A percentile compares a stretch with the other conserved stretches of the same genome.
These are phyloP conservation scores for Dolichallabes microphthalmus DNA, from an alignment of 2,113 vertebrate genomes.

Conservation along the genomic window DNA sequence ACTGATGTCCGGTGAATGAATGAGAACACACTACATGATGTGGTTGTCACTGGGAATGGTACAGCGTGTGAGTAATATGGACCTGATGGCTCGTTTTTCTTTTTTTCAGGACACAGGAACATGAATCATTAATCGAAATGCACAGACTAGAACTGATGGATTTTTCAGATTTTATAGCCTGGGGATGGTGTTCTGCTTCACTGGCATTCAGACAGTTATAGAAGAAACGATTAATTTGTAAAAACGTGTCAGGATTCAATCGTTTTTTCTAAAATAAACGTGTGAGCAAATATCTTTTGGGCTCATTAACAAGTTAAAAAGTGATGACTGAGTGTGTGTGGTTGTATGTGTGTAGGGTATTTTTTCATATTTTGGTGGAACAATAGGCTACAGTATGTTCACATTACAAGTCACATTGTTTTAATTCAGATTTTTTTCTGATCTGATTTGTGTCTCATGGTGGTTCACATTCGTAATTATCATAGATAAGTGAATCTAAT, in stretches of 20 bases:
- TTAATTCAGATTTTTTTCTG: too few relatives aligned
- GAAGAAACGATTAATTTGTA: background rate
- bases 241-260: background rate
- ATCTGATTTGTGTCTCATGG: too few relatives aligned
- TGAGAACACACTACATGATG: slow-evolving; percentile 11
- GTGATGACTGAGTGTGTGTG: background rate
- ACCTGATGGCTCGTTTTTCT: background rate
- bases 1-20: slow-evolving; percentile 14
- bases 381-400: too few relatives aligned
- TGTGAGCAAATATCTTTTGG: background rate
- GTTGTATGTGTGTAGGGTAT: background rate
- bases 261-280: background rate
- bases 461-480: too few relatives aligned
- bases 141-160: background rate
- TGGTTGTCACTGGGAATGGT: slow-evolving; percentile 18
- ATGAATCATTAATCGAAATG: background rate
- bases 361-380: too few relatives aligned
- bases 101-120: background rate
- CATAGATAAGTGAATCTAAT: too few relatives aligned
- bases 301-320: background rate
- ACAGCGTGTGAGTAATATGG: background rate
- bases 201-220: background rate
- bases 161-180: background rate
- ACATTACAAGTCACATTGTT: too few relatives aligned
- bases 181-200: background rate